These are phyloP conservation scores for Campopleginae sp. DNA, from an alignment of 2,888 invertebrate genomes.

Conservation along the genomic window DNA sequence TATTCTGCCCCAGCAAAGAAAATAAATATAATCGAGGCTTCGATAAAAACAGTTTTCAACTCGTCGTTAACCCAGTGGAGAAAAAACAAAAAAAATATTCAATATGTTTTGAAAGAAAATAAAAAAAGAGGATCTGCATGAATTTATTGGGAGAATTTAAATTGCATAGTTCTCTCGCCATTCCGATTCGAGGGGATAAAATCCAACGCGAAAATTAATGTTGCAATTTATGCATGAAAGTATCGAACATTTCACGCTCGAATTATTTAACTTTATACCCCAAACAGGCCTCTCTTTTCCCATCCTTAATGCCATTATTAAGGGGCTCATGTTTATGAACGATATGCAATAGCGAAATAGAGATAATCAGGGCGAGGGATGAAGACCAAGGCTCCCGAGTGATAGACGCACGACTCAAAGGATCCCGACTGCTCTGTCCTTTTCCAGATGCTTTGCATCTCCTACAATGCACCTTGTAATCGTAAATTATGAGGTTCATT, in stretches of 20 bases:
- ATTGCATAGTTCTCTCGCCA: neutral
- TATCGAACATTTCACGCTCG: neutral
- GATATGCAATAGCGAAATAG: neutral
- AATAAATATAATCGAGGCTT: conserved; percentile 38
- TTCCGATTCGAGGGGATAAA: neutral
- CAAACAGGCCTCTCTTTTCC: neutral
- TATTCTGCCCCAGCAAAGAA: conserved; percentile 31
- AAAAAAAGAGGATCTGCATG: neutral
- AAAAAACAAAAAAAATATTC: conserved; percentile 10
- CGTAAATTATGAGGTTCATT: conserved; percentile 73
- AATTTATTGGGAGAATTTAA: neutral
- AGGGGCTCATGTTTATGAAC: neutral
- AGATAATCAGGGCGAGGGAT: conserved; percentile 4
- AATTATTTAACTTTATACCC: neutral
- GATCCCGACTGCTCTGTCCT: conserved; percentile 23
- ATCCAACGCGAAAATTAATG: conserved; percentile 11
- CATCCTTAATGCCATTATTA: neutral
- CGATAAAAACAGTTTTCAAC: conserved; percentile 41
- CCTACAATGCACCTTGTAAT: conserved; percentile 56
- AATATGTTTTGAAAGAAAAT: neutral
- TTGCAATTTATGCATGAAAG: conserved; percentile 13
- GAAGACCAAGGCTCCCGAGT: neutral
- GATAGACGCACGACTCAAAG: conserved; percentile 42
- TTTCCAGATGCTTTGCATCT: conserved; percentile 29
- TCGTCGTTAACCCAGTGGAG: neutral